A percentile compares a stretch with the other conserved stretches of the same genome.
phyloP scores from a whole-genome alignment of 1,140 invertebrate species.

The Drosophila nikananu region DNA sequence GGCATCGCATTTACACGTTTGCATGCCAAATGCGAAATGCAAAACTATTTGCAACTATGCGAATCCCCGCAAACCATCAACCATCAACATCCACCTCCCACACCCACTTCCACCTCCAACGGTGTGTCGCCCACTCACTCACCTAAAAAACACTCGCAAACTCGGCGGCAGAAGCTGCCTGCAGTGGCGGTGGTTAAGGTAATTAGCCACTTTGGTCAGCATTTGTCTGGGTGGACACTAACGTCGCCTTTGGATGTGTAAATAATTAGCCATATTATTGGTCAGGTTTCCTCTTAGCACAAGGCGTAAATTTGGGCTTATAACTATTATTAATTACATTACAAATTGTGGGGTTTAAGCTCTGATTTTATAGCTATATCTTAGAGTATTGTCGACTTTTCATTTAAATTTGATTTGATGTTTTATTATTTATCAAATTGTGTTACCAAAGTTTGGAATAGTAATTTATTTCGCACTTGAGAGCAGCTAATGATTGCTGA shows the following conservation, averaged over 20 bases:
- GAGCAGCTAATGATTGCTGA: background rate
- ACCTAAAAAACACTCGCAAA: slow-evolving; percentile 16
- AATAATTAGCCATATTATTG: slow-evolving; percentile 37
- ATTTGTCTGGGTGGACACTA: slow-evolving; percentile 29
- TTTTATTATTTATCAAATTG: too few species aligned
- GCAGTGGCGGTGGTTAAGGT: slow-evolving; percentile 41
- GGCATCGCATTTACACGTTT: slow-evolving; percentile 37
- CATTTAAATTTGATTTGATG: background rate
- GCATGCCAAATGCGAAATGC: slow-evolving; percentile 53
- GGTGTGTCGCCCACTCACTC: slow-evolving; percentile 45
- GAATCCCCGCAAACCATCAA: slow-evolving; percentile 2
- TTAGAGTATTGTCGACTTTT: background rate
- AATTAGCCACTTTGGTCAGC: slow-evolving; percentile 58
- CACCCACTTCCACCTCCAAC: slow-evolving; percentile 9
- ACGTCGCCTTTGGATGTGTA: slow-evolving; percentile 17
- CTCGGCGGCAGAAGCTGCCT: slow-evolving; percentile 16
- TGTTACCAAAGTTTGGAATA: too few species aligned
- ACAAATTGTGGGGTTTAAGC: background rate
- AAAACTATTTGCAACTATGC: slow-evolving; percentile 37
- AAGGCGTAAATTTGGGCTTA: background rate
- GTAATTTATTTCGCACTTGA: background rate
- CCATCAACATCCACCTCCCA: background rate
- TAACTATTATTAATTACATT: background rate
- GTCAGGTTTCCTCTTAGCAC: background rate
- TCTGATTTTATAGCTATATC: background rate